A percentile compares a stretch with the other conserved stretches of the same genome.
Conservation (phyloP, 2,113 vertebrate genomes). For the Fulica atra region DNA sequence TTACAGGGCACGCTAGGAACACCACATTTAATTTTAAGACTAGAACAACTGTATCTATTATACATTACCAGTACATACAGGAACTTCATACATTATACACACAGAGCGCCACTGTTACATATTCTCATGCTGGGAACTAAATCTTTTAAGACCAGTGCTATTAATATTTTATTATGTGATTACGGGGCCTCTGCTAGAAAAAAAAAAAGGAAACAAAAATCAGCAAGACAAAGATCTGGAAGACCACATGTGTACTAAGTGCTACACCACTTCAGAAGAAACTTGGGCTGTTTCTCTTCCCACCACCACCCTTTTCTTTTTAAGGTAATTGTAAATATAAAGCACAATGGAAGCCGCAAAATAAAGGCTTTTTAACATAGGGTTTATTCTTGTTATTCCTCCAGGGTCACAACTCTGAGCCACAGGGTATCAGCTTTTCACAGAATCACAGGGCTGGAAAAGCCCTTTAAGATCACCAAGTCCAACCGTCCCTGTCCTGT, state of each 20-base stretch:
- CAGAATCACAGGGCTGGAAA: too few species aligned
- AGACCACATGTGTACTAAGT: rapidly evolving
- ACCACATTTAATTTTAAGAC: neutral
- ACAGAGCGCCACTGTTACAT: neutral
- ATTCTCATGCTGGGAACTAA: neutral
- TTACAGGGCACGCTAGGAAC: neutral
- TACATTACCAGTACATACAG: neutral
- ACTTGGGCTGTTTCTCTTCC: neutral
- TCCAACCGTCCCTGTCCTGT: too few species aligned
- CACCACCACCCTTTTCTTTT: neutral
- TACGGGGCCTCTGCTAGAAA: neutral
- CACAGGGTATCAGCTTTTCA: neutral
- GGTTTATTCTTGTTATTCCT: neutral
- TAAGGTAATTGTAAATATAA: neutral
- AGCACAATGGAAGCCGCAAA: neutral
- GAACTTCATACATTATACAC: neutral
- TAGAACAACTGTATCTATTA: neutral
- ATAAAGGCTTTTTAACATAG: neutral
- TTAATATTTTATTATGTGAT: neutral
- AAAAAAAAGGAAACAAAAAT: too few species aligned
- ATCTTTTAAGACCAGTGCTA: neutral
- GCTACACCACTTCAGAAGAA: neutral
- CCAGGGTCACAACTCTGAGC: neutral
- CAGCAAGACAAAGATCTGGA: neutral
- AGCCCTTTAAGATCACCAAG: too few species aligned